Evolutionary conservation across 2,888 invertebrate species (phyloP).

Genomic region (Ichneumon xanthorius): DNA sequence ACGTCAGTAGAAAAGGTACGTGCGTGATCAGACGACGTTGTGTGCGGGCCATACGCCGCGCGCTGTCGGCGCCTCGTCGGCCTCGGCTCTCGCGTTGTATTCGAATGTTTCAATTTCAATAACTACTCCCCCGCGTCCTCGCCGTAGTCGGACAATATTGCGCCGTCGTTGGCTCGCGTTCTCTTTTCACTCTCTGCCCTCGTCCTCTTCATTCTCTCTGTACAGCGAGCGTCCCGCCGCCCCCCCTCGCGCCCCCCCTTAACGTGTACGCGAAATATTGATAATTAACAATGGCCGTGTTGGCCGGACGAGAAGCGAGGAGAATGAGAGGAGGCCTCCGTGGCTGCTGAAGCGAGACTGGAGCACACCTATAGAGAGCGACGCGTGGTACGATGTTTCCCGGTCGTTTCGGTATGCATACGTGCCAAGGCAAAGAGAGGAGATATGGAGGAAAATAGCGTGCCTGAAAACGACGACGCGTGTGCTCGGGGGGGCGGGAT

Average conservation of each 20-base stretch:
- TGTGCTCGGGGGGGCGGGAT: not conserved
- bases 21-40: constrained; percentile 44
- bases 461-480: constrained; percentile 45
- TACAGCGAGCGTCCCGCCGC: constrained; percentile 21
- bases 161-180: constrained; percentile 44
- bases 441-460: constrained; percentile 56
- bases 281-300: constrained; percentile 84
- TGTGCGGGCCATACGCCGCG: not conserved
- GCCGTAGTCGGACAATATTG: constrained; percentile 77
- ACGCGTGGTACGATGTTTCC: constrained; percentile 59
- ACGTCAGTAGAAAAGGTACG: constrained; percentile 60
- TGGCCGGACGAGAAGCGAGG: constrained; percentile 73
- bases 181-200: constrained; percentile 53
- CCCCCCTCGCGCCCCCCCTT: constrained; percentile 3
- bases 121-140: constrained; percentile 84
- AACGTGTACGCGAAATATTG: constrained; percentile 82
- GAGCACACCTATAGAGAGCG: constrained; percentile 52
- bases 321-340: constrained; percentile 64
- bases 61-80: constrained; percentile 8
- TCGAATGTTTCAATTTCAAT: constrained; percentile 85
- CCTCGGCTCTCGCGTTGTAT: constrained; percentile 74
- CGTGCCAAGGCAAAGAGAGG: constrained; percentile 52
- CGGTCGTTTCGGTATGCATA: constrained; percentile 57
- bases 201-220: constrained; percentile 28
- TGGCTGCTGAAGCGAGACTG: constrained; percentile 50